Evolutionary conservation across 1,140 invertebrate species (phyloP).

Genomic region (Bradynema listronoti): DNA sequence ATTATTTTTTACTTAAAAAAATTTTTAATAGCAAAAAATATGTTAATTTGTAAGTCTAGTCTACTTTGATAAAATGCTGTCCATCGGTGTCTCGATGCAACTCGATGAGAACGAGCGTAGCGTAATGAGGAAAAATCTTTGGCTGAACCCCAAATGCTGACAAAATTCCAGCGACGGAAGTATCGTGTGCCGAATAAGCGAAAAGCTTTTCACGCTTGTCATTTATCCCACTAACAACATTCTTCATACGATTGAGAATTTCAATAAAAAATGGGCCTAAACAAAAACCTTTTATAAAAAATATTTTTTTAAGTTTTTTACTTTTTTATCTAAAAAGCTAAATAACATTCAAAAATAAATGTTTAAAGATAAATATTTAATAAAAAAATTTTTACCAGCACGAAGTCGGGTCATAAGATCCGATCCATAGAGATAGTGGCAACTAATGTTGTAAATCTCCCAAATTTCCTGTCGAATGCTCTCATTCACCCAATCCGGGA

Average conservation of each 20-base stretch:
- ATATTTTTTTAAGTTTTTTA: neutral
- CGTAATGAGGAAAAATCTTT: constrained; percentile 28
- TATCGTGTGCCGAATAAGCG: constrained; percentile 44
- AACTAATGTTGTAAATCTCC: constrained; percentile 32
- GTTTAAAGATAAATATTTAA: no score
- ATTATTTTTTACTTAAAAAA: neutral
- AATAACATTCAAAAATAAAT: neutral
- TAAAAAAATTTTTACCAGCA: no score
- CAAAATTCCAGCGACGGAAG: constrained; percentile 35
- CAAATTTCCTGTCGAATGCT: constrained; percentile 25
- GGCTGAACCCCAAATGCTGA: constrained; percentile 35
- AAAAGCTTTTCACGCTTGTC: constrained; percentile 40
- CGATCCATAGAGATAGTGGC: constrained; percentile 26
- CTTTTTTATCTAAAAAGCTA: neutral
- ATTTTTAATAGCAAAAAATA: constrained; percentile 13
- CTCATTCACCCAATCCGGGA: constrained; percentile 37
- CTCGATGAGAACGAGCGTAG: constrained; percentile 28
- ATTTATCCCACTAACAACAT: neutral
- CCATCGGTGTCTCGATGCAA: constrained; percentile 20
- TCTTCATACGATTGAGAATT: constrained; percentile 36
- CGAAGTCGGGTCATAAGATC: constrained; percentile 33
- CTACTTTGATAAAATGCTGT: constrained; percentile 15
- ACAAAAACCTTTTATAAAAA: constrained; percentile 8
- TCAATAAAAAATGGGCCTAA: constrained; percentile 33
- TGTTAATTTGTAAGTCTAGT: neutral